These are phyloP conservation scores for Colaptes auratus DNA, from an alignment of 2,113 vertebrate genomes.

Conservation along the genomic window DNA sequence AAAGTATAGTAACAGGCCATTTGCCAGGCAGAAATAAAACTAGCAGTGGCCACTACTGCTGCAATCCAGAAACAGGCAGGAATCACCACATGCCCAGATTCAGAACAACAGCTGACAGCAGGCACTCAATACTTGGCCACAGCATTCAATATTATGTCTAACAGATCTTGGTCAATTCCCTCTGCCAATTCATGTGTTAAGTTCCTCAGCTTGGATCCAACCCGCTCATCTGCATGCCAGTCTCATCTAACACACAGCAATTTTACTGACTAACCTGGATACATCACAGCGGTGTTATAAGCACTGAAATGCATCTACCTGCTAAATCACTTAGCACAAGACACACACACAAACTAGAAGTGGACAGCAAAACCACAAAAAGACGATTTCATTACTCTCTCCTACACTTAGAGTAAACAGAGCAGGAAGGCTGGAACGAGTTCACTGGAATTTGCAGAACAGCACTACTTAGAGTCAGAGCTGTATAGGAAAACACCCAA, in stretches of 20 bases:
- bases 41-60: background rate
- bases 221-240: background rate
- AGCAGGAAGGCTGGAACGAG: background rate
- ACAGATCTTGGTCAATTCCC: background rate
- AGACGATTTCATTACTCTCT: background rate
- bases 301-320: background rate
- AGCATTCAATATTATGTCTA: background rate
- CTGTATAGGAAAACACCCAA: background rate
- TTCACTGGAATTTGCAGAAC: background rate
- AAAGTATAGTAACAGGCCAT: background rate
- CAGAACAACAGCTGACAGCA: background rate
- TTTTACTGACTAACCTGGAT: background rate
- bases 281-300: background rate
- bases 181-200: accelerated
- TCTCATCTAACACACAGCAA: background rate
- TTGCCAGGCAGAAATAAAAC: background rate
- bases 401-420: background rate
- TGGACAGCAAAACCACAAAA: accelerated
- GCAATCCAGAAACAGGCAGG: background rate
- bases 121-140: background rate
- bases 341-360: background rate
- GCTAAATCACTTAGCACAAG: background rate
- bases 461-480: background rate
- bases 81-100: background rate
- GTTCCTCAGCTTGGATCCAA: background rate